phyloP scores from a whole-genome alignment of 1,140 invertebrate genomes.

The Brachionus rotundiformis region DNA sequence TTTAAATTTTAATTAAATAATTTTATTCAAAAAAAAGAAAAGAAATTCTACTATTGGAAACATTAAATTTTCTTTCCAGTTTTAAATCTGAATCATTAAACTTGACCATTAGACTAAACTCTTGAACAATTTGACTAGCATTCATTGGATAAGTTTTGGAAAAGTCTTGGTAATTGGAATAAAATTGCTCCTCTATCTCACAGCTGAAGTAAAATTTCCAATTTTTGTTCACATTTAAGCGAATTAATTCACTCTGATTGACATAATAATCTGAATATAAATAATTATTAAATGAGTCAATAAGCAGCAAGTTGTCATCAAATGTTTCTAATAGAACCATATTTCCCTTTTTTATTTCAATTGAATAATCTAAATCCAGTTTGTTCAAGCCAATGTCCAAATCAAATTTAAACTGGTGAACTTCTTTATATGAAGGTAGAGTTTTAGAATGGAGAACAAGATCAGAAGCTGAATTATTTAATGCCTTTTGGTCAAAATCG shows the following conservation, averaged over 20 bases:
- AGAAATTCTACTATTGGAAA: neutral
- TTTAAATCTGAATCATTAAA: neutral
- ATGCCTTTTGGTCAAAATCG: neutral
- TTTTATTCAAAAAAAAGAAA: neutral
- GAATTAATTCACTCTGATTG: neutral
- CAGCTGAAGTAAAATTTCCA: constrained; percentile 13
- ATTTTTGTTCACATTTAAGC: neutral
- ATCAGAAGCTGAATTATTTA: neutral
- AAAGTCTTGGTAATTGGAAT: neutral
- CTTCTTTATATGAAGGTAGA: neutral
- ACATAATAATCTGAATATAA: constrained; percentile 4
- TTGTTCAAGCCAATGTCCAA: neutral
- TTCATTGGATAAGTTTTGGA: neutral
- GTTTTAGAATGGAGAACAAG: neutral
- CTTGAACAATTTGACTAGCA: neutral
- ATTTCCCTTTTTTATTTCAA: constrained; percentile 4
- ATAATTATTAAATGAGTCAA: neutral
- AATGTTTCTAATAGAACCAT: neutral
- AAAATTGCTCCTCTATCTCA: neutral
- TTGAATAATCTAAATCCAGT: neutral
- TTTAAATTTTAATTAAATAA: too few species aligned
- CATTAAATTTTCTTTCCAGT: neutral
- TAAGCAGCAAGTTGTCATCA: neutral
- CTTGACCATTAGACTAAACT: neutral
- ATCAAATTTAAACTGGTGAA: neutral